Conservation (phyloP, 2,113 vertebrate genomes). For the Scomber scombrus region DNA sequence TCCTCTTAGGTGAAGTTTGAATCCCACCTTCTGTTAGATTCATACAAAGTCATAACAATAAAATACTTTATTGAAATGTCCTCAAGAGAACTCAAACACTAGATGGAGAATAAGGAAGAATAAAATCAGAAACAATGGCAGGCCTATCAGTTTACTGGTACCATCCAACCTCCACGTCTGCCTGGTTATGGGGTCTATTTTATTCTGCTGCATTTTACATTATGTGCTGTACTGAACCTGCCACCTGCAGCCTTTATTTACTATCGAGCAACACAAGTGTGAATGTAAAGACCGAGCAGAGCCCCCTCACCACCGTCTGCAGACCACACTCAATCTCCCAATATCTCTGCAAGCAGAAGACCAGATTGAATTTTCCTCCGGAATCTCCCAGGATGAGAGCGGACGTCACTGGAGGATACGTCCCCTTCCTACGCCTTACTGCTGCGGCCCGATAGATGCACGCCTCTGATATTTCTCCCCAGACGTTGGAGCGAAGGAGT, state of each 20-base stretch:
- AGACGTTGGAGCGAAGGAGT: constrained; percentile 19
- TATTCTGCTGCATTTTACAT: neutral
- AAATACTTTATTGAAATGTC: too few relatives aligned
- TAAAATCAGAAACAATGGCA: too few relatives aligned
- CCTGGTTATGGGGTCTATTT: constrained; percentile 3
- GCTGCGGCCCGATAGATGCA: constrained; percentile 58
- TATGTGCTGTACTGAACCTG: neutral
- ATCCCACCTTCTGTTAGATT: too few relatives aligned
- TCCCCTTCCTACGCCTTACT: constrained; percentile 47
- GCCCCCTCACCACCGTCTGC: constrained; percentile 59
- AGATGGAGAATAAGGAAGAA: too few relatives aligned
- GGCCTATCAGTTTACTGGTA: neutral
- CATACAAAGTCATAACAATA: too few relatives aligned
- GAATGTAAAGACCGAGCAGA: constrained; percentile 57
- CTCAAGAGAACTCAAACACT: too few relatives aligned
- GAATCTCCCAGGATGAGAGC: constrained; percentile 74
- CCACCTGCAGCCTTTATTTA: constrained; percentile 52
- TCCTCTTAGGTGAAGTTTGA: too few relatives aligned
- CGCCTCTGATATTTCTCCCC: constrained; percentile 62
- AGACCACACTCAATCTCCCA: constrained; percentile 73
- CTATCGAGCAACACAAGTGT: constrained; percentile 39
- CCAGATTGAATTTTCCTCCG: constrained; percentile 77
- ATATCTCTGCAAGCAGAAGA: constrained; percentile 77
- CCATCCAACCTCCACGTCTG: neutral
- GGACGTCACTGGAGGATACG: constrained; percentile 60